Evolutionary conservation across 1,140 invertebrate genomes (phyloP), one percentile per base, ranked within the genome.

Genomic region (Trichonephila clavata): DNA sequence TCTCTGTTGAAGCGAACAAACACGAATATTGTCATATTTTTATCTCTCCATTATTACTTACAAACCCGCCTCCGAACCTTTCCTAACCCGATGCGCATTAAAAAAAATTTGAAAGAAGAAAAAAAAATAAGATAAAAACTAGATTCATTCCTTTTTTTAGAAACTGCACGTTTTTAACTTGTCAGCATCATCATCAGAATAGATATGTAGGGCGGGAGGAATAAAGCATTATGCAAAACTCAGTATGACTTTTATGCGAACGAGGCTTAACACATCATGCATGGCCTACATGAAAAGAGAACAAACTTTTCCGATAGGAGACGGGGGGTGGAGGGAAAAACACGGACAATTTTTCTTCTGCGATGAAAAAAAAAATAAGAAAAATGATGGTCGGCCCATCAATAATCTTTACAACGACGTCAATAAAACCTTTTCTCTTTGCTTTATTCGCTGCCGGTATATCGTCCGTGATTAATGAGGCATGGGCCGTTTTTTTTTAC

Each of bases 351-450:
- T 84, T 84, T 84, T 83, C 57, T 84, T 84, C 7, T 39, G 16
- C 32, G 32, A 59, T 59, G 24, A n/a, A 84, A 68, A 84, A 84
- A 84, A 83, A 24, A 83, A 57, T 1, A n/a, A 84, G 81, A 24
- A 57, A 77, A 77, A 77, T 77, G 71, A 77, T 77, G 71, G 21
- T 43, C 21, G 10, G 24, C 81, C 81, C 81, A 84, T 84, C 81
- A 84, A 84, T 84, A 84, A 84, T 84, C 81, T 84, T 84, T 84
- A 84, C 81, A 84, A 84, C 81, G 81, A 84, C 43, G 81, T 59
- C 81, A 84, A 84, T 84, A 84, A 84, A 84, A 84, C 57, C 81
- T 84, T 84, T 84, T 84, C 81, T 84, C 81, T 84, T 84, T 84
- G 81, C 81, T 84, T 84, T 59, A 59, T 84, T 24, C 81, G 81